A percentile compares a stretch with the other conserved stretches of the same genome.
Evolutionary conservation across 1,140 invertebrate genomes (phyloP).

Genomic region (Dendrolimus kikuchii): DNA sequence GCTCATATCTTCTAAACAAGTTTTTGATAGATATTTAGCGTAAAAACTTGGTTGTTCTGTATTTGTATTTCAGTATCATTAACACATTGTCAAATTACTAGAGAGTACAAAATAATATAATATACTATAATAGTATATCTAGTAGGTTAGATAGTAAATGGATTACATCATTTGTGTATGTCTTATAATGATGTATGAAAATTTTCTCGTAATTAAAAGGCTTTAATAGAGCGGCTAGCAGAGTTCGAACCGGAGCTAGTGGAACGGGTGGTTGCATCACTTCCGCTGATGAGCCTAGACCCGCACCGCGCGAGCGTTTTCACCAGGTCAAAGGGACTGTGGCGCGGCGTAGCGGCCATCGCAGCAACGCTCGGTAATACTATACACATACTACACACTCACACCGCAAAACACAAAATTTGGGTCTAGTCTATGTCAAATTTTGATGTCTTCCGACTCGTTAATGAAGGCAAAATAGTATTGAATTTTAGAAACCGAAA

Average conservation of each 20-base stretch:
- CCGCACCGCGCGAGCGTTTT: slow-evolving; percentile 59
- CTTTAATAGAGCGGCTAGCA: slow-evolving; percentile 45
- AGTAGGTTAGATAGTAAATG: too few species aligned
- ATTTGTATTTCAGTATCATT: too few species aligned
- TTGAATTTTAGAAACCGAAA: too few species aligned
- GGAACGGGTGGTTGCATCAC: slow-evolving; percentile 50
- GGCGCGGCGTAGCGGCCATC: slow-evolving; percentile 53
- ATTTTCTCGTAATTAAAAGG: slow-evolving; percentile 18
- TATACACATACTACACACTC: neutral
- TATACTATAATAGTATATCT: too few species aligned
- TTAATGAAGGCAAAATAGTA: too few species aligned
- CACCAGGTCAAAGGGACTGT: slow-evolving; percentile 40
- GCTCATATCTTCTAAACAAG: too few species aligned
- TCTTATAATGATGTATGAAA: neutral
- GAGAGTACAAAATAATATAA: too few species aligned
- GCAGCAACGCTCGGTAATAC: slow-evolving; percentile 46
- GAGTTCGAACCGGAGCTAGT: slow-evolving; percentile 52
- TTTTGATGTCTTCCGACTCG: too few species aligned
- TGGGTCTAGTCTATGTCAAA: neutral
- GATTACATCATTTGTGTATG: too few species aligned
- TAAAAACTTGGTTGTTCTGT: too few species aligned
- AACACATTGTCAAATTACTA: too few species aligned
- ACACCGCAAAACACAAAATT: neutral
- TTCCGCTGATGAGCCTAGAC: slow-evolving; percentile 53
- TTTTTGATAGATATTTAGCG: too few species aligned